These are phyloP conservation scores for Mus spretus DNA, from an alignment of 2,797 vertebrate species.

Conservation along the genomic window DNA sequence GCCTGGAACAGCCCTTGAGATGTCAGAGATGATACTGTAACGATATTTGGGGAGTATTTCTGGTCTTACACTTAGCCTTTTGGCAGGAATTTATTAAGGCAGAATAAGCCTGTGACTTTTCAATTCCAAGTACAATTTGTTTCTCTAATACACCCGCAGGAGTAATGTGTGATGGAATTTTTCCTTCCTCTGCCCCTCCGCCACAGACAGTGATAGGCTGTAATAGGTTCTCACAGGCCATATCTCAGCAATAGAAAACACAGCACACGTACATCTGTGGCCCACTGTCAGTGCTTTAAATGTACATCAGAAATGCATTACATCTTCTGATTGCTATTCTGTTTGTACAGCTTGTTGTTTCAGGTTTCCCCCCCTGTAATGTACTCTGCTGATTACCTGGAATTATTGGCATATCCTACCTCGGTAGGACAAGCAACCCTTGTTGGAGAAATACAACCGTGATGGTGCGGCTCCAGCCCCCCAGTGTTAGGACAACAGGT, in stretches of 20 bases:
- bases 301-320: slow-evolving; percentile 99
- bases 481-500: slow-evolving; percentile 80
- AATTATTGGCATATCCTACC: slow-evolving; percentile 93
- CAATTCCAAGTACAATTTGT: slow-evolving; percentile 99
- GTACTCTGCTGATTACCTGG: slow-evolving; percentile 93
- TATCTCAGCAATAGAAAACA: slow-evolving; percentile 99
- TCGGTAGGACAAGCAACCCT: slow-evolving; percentile 91
- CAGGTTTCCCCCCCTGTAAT: slow-evolving; percentile 93
- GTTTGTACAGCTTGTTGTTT: slow-evolving; percentile 95
- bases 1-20: slow-evolving; percentile 88
- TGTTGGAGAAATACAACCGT: slow-evolving; percentile 89
- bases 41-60: slow-evolving; percentile 94
- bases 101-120: slow-evolving; percentile 99
- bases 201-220: slow-evolving; percentile 93
- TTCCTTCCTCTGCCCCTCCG: slow-evolving; percentile 92
- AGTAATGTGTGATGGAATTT: slow-evolving; percentile 98
- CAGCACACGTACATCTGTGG: slow-evolving; percentile 99
- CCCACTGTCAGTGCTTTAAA: slow-evolving; percentile 97
- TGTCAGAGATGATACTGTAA: slow-evolving; percentile 98
- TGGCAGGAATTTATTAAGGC: slow-evolving; percentile 99
- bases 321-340: slow-evolving; percentile 97
- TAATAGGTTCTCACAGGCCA: slow-evolving; percentile 98
- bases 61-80: slow-evolving; percentile 96
- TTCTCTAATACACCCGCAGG: slow-evolving; percentile 98
- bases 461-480: slow-evolving; percentile 85